Evolutionary conservation across 2,113 vertebrate species (phyloP).

Genomic region (Triplophysa dalaica): DNA sequence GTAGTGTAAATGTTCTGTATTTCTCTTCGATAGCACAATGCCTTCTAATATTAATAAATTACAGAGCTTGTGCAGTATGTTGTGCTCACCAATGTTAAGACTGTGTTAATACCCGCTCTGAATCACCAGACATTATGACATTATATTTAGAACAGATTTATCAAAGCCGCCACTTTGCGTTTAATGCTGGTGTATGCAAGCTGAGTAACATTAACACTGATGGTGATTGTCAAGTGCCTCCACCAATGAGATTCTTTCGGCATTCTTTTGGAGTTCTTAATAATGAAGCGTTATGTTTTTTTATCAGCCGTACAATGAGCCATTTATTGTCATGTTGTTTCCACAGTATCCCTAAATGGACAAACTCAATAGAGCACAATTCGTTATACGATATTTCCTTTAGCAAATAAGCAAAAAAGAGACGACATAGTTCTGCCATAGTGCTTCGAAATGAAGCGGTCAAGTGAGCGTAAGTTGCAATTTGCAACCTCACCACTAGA

Average conservation of each 20-base stretch:
- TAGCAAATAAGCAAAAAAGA: too few species aligned
- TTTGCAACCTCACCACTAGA: too few species aligned
- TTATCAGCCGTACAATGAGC: too few species aligned
- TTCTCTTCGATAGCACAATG: not conserved
- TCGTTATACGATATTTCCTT: too few species aligned
- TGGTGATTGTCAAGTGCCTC: not conserved
- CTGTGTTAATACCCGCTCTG: conserved; percentile 6
- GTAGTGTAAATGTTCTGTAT: not conserved
- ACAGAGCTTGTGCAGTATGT: not conserved
- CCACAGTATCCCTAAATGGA: not conserved
- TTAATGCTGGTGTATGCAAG: not conserved
- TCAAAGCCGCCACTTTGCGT: not conserved
- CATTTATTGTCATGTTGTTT: not conserved
- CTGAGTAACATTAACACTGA: not conserved
- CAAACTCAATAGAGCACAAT: too few species aligned
- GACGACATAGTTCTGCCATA: too few species aligned
- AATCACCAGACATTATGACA: not conserved
- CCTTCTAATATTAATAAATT: not conserved
- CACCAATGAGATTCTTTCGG: not conserved
- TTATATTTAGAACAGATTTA: conserved; percentile 33
- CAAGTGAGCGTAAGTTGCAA: too few species aligned
- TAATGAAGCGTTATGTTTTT: too few species aligned
- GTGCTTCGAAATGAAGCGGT: too few species aligned
- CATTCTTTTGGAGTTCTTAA: not conserved
- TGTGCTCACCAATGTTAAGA: conserved; percentile 6